Percentiles rank a stretch among this genome's conserved stretches.
Evolutionary conservation across 2,797 vertebrate genomes (phyloP).

Genomic region (Melanotaenia nigrans): DNA sequence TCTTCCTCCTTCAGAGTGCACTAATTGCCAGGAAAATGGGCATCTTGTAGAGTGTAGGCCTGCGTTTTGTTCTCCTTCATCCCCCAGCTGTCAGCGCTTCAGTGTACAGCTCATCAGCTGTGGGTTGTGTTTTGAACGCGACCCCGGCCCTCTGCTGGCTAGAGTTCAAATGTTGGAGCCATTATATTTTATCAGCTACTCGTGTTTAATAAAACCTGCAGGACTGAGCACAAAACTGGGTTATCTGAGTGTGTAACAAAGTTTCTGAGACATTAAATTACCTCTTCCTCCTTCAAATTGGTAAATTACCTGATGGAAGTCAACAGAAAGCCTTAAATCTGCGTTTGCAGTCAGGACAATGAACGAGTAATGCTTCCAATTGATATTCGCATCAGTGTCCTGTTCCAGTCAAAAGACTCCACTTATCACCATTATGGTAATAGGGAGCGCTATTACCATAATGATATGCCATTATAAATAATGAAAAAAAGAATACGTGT

Average conservation of each 20-base stretch:
- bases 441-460: slow-evolving; percentile 54
- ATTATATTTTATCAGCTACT: neutral
- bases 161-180: neutral
- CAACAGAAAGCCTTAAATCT: slow-evolving; percentile 25
- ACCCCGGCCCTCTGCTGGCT: neutral
- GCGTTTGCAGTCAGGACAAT: slow-evolving; percentile 30
- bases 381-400: slow-evolving; percentile 52
- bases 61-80: neutral
- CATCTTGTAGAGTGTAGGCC: neutral
- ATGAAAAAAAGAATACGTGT: slow-evolving; percentile 61
- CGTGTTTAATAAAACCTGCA: neutral
- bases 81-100: slow-evolving; percentile 19
- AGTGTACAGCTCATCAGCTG: slow-evolving; percentile 1
- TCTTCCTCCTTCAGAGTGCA: slow-evolving; percentile 1
- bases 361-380: slow-evolving; percentile 40
- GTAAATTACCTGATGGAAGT: slow-evolving; percentile 15
- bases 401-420: slow-evolving; percentile 42
- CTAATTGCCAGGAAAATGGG: slow-evolving; percentile 45
- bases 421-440: slow-evolving; percentile 72
- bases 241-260: slow-evolving; percentile 8
- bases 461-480: slow-evolving; percentile 65
- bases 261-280: slow-evolving; percentile 20
- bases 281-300: slow-evolving; percentile 19
- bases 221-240: neutral
- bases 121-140: slow-evolving; percentile 2